These are phyloP conservation scores for Theocolax elegans DNA, from an alignment of 1,140 invertebrate species.

Conservation along the genomic window DNA sequence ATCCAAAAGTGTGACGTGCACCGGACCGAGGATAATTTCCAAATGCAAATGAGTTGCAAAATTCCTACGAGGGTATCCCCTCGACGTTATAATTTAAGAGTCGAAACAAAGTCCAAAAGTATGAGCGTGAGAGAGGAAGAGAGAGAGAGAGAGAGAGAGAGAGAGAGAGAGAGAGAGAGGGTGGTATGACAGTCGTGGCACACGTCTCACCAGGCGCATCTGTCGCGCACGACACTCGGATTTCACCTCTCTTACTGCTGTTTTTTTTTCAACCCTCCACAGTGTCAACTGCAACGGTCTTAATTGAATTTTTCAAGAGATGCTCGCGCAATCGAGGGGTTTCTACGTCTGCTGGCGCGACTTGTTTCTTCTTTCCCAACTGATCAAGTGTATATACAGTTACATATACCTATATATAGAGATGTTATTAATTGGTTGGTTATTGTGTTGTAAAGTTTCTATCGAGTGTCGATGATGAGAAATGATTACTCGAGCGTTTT, in stretches of 20 bases:
- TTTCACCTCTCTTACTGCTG: conserved; percentile 1
- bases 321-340: background rate
- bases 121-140: no score
- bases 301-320: conserved; percentile 33
- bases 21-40: conserved; percentile 20
- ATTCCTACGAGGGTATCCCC: background rate
- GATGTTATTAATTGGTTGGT: no score
- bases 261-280: background rate
- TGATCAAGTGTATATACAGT: no score
- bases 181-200: no score
- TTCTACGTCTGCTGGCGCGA: no score
- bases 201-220: conserved; percentile 2
- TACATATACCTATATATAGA: no score
- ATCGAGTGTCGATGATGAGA: no score
- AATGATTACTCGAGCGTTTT: no score
- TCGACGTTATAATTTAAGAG: background rate
- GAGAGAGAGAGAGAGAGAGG: no score
- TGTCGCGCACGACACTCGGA: conserved; percentile 8
- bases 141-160: no score
- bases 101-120: background rate
- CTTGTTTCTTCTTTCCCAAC: no score
- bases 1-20: background rate
- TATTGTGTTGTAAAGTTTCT: no score
- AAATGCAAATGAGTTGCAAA: conserved; percentile 21
- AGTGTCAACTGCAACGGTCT: conserved; percentile 10